phyloP scores from a whole-genome alignment of 2,113 vertebrate genomes.

The Cebus imitator region DNA sequence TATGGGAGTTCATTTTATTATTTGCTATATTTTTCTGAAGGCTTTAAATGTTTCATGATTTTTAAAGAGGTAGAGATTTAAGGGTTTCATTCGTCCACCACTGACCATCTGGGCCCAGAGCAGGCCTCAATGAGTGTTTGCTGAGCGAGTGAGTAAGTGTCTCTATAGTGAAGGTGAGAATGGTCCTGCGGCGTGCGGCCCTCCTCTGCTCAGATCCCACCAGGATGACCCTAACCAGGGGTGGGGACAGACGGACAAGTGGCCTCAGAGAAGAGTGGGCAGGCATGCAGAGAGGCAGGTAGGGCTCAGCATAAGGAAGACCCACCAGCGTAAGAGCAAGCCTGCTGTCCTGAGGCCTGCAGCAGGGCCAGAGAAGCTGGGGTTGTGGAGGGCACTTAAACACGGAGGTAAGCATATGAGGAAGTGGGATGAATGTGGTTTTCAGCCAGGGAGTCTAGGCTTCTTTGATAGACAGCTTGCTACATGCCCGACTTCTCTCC shows the following conservation, averaged over 20 bases:
- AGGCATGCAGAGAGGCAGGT: neutral
- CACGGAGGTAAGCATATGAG: neutral
- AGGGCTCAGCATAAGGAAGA: neutral
- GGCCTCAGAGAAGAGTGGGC: neutral
- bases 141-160: neutral
- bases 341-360: neutral
- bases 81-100: neutral
- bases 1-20: neutral
- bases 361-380: neutral
- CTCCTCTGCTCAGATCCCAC: neutral
- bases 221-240: neutral
- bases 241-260: neutral
- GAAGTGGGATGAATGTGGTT: neutral
- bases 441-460: neutral
- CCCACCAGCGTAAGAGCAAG: neutral
- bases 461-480: neutral
- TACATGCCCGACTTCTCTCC: neutral
- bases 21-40: conserved; percentile 25
- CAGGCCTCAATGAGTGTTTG: neutral
- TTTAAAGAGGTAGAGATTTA: conserved; percentile 26
- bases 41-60: conserved; percentile 32
- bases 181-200: neutral
- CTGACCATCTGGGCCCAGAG: neutral
- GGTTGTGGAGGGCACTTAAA: neutral
- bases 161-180: neutral